Evolutionary conservation across 2,797 vertebrate species (phyloP), one percentile per base, ranked within the genome.

Genomic region (Oreortyx pictus): DNA sequence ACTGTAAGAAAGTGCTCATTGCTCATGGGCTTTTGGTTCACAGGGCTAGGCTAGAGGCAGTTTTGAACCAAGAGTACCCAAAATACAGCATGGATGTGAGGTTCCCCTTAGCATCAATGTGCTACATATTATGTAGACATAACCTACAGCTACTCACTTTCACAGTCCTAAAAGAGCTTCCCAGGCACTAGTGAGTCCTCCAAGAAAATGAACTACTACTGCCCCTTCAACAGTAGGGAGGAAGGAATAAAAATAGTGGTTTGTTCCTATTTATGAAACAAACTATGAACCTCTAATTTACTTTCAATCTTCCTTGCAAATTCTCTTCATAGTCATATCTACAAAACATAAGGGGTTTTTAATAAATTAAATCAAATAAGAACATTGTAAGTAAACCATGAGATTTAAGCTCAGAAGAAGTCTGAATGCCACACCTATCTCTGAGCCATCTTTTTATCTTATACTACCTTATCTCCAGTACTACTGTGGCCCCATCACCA

Each of bases 401-500:
- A 24, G 12, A 16, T 59, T 77, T 76, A 66, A 76, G 37, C 7
- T 17, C 8, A 14, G 41, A 5, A 3, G 27, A 20, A 64, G 31
- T 35, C 27, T 75, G 50, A 88, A 70, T 2, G 1, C 11, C 1
- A 2, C 0, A 0, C 64, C 37, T 67, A 19, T 37, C 18, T 17
- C 54, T 79, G 67, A 80, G 43, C 49, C 27, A 66, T 8, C 35
- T 75, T 78, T 86, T 81, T 46, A 62, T 62, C 50, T 25, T 44
- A 5, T 49, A 20, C 46, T 83, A 43, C 37, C 19, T 56, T 43
- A 64, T 39, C 25, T 78, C 29, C 57, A 80, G 11, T n/a, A n/a
- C 31, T 65, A 9, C 50, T 18, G 15, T 33, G 20, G 59, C 20
- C 22, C 31, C 73, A 35, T 13, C 46, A 64, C 20, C 37, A 78